phyloP scores from a whole-genome alignment of 2,113 vertebrate genomes.

The Passer domesticus region DNA sequence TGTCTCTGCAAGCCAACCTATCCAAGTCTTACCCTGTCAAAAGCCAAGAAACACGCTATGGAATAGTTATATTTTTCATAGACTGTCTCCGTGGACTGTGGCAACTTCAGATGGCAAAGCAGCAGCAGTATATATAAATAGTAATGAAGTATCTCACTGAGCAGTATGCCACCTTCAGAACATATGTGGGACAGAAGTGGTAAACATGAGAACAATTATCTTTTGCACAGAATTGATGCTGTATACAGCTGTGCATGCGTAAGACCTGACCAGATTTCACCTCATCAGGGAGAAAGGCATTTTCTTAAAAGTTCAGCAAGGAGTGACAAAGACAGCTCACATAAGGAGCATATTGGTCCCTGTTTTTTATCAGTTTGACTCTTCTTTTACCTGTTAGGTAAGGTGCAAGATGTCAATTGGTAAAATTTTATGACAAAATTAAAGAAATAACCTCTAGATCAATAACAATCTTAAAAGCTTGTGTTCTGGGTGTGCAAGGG shows the following conservation, averaged over 20 bases:
- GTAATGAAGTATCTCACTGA: neutral
- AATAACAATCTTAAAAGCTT: neutral
- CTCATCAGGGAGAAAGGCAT: neutral
- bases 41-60: neutral
- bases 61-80: neutral
- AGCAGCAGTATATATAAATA: neutral
- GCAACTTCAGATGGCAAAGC: neutral
- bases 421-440: neutral
- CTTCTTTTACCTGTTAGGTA: neutral
- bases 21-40: neutral
- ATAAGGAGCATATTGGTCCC: rapidly evolving
- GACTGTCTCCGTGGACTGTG: neutral
- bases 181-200: neutral
- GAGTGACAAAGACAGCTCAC: neutral
- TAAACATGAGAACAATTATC: neutral
- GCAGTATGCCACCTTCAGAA: neutral
- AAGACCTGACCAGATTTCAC: neutral
- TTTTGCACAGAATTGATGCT: neutral
- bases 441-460: neutral
- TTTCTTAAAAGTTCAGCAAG: neutral
- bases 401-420: neutral
- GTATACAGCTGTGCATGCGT: neutral
- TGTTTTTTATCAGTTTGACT: rapidly evolving
- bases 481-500: neutral
- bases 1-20: neutral